phyloP scores from a whole-genome alignment of 2,888 invertebrate species.

The Apodemia hepburni region DNA sequence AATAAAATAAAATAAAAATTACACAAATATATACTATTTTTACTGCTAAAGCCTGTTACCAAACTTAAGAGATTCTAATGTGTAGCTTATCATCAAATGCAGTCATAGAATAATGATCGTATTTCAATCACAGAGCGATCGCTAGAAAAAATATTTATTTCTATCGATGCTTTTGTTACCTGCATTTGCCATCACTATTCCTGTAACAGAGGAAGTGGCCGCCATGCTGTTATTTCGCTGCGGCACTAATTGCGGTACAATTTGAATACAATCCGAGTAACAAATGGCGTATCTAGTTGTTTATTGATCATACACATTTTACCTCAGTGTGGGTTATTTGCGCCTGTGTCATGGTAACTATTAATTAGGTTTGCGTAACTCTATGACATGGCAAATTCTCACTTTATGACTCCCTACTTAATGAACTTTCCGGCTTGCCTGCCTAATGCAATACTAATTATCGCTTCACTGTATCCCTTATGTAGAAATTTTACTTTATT shows the following conservation, averaged over 20 bases:
- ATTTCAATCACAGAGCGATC: no score
- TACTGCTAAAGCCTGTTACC: no score
- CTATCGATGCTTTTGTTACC: constrained; percentile 1
- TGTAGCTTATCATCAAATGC: no score
- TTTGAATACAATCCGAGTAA: constrained; percentile 13
- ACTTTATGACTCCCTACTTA: neutral
- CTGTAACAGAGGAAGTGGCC: constrained; percentile 9
- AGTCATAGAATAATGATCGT: neutral
- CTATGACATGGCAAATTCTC: neutral
- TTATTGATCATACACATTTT: constrained; percentile 13
- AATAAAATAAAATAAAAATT: no score
- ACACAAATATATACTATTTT: no score
- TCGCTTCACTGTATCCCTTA: neutral
- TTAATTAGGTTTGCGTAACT: neutral
- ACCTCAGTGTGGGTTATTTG: neutral
- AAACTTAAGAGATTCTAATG: no score
- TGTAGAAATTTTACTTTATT: neutral
- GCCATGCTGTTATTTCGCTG: constrained; percentile 14
- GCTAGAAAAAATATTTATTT: neutral
- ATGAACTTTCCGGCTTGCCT: neutral
- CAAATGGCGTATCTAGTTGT: constrained; percentile 12
- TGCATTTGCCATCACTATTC: neutral
- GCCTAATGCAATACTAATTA: neutral
- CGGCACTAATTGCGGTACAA: constrained; percentile 21
- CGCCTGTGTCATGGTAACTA: neutral